These are phyloP conservation scores for Drosophila lowei DNA, from an alignment of 1,140 invertebrate species.

Conservation along the genomic window DNA sequence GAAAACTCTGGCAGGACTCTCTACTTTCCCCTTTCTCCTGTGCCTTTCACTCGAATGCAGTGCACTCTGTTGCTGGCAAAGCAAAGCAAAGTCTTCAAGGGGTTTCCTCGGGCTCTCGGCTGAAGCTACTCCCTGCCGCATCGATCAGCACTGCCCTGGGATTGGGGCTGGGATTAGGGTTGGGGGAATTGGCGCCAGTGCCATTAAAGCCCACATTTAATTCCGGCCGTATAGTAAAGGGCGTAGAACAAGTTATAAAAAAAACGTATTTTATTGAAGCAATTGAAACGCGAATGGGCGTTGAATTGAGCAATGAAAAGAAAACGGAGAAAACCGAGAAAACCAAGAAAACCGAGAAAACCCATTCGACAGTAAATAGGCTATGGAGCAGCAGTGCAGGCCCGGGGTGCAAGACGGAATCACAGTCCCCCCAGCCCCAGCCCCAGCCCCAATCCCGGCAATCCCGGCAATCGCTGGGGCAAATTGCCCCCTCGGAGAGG, in stretches of 20 bases:
- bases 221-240: slow-evolving; percentile 43
- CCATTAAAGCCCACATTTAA: slow-evolving; percentile 62
- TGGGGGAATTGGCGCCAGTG: not conserved
- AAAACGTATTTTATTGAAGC: slow-evolving; percentile 74
- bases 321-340: slow-evolving; percentile 7
- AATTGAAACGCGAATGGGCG: slow-evolving; percentile 80
- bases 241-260: slow-evolving; percentile 55
- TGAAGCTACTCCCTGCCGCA: not conserved
- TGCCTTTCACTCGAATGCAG: no score
- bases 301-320: slow-evolving; percentile 77
- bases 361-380: slow-evolving; percentile 34
- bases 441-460: not conserved
- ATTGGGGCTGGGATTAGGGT: no score
- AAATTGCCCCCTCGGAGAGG: slow-evolving; percentile 47
- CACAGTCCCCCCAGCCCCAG: slow-evolving; percentile 1
- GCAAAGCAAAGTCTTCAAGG: no score
- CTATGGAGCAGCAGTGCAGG: slow-evolving; percentile 5
- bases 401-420: slow-evolving; percentile 8
- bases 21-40: no score
- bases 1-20: no score
- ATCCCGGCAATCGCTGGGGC: slow-evolving; percentile 31
- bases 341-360: slow-evolving; percentile 6
- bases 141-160: no score
- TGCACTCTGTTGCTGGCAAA: no score
- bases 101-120: no score